These are phyloP conservation scores for Saxicola maurus DNA, from an alignment of 2,797 vertebrate species.

Conservation along the genomic window DNA sequence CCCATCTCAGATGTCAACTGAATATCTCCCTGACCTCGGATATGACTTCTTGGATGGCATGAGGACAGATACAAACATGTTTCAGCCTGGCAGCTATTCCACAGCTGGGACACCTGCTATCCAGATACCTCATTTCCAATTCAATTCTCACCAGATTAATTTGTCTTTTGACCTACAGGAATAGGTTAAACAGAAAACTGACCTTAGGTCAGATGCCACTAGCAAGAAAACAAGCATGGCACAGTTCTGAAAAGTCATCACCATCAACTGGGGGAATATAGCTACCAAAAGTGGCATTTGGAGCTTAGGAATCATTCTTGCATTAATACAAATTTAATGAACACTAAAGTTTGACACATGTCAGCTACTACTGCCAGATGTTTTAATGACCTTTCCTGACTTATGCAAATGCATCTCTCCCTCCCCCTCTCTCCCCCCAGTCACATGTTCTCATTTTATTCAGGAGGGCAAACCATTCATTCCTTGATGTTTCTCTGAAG, in stretches of 20 bases:
- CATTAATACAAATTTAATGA: conserved; percentile 77
- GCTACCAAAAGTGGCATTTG: conserved; percentile 52
- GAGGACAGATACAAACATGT: conserved; percentile 73
- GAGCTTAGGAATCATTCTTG: conserved; percentile 52
- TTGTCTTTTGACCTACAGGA: conserved; percentile 79
- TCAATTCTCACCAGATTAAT: conserved; percentile 78
- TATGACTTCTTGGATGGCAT: conserved; percentile 66
- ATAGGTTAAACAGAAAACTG: conserved; percentile 85
- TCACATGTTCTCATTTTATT: conserved; percentile 36
- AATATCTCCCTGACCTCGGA: conserved; percentile 80
- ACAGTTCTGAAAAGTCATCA: conserved; percentile 82
- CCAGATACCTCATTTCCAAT: conserved; percentile 75
- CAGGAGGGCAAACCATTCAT: not conserved
- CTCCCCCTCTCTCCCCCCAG: not conserved
- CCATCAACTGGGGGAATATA: conserved; percentile 26
- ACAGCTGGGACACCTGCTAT: conserved; percentile 68
- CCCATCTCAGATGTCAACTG: conserved; percentile 61
- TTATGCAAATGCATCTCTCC: conserved; percentile 58
- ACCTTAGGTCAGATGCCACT: conserved; percentile 75
- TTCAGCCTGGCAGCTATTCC: conserved; percentile 67
- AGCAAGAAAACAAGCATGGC: conserved; percentile 84
- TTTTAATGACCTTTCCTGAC: conserved; percentile 63
- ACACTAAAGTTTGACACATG: conserved; percentile 66
- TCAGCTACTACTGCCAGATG: conserved; percentile 72
- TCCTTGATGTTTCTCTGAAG: conserved; percentile 9